A percentile compares a stretch with the other conserved stretches of the same genome.
Conservation (phyloP, 2,888 invertebrate species). For the Eudasyphora cyanicolor region DNA sequence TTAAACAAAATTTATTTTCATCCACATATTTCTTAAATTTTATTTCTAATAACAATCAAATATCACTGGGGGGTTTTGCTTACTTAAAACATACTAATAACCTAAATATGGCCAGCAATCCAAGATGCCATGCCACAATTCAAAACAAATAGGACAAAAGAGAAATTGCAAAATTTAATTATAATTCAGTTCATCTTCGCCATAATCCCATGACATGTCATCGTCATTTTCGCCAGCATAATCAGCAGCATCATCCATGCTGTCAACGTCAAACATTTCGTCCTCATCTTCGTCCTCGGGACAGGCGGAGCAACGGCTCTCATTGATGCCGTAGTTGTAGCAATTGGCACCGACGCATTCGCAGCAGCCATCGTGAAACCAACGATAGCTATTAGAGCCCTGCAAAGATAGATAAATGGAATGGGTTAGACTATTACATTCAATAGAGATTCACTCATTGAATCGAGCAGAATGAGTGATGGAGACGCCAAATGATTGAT, state of each 20-base stretch:
- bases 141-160: neutral
- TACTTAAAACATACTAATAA: constrained; percentile 6
- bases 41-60: constrained; percentile 3
- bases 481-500: no score
- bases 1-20: no score
- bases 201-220: constrained; percentile 81
- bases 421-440: neutral
- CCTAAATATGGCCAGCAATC: neutral
- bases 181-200: constrained; percentile 78
- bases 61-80: constrained; percentile 14
- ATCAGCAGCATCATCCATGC: constrained; percentile 74
- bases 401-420: constrained; percentile 21
- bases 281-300: constrained; percentile 80
- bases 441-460: neutral
- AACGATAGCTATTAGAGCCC: constrained; percentile 84
- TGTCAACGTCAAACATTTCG: constrained; percentile 76
- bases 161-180: constrained; percentile 56
- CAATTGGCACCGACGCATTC: constrained; percentile 94
- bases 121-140: neutral
- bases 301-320: constrained; percentile 86
- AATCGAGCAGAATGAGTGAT: neutral
- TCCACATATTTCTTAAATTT: neutral
- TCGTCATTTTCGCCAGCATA: constrained; percentile 71
- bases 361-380: constrained; percentile 97
- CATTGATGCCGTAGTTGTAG: constrained; percentile 92